A percentile compares a stretch with the other conserved stretches of the same genome.
Evolutionary conservation across 2,113 vertebrate genomes (phyloP).

Genomic region (Mohoua ochrocephala): DNA sequence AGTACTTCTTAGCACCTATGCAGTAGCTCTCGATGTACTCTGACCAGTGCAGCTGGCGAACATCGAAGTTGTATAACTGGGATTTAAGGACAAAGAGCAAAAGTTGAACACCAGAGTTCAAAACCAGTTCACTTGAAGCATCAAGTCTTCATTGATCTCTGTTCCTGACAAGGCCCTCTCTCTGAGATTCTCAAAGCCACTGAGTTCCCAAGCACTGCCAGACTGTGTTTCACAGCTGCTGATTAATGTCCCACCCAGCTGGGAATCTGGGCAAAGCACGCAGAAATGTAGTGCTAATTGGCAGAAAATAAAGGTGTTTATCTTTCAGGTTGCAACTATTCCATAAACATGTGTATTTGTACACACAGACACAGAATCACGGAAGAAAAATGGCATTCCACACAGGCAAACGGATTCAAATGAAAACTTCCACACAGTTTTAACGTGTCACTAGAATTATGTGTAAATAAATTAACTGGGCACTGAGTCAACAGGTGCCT

Average conservation of each 20-base stretch:
- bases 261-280: neutral
- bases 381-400: neutral
- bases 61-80: slow-evolving; percentile 91
- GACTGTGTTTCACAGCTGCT: neutral
- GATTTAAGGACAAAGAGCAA: slow-evolving; percentile 12
- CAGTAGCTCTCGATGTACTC: slow-evolving; percentile 95
- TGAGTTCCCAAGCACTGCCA: neutral
- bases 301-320: neutral
- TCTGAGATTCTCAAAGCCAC: neutral
- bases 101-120: neutral
- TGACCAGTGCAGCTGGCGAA: slow-evolving; percentile 91
- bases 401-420: neutral
- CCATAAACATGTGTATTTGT: neutral
- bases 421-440: neutral
- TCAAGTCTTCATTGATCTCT: neutral
- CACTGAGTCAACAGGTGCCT: neutral
- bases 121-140: neutral
- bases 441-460: neutral
- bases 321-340: neutral
- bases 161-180: neutral
- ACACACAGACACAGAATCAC: fast-evolving
- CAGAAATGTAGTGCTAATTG: neutral
- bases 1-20: slow-evolving; percentile 92
- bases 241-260: neutral
- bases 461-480: neutral